phyloP scores from a whole-genome alignment of 2,888 invertebrate genomes.

The Callyntrura guangdongensis region DNA sequence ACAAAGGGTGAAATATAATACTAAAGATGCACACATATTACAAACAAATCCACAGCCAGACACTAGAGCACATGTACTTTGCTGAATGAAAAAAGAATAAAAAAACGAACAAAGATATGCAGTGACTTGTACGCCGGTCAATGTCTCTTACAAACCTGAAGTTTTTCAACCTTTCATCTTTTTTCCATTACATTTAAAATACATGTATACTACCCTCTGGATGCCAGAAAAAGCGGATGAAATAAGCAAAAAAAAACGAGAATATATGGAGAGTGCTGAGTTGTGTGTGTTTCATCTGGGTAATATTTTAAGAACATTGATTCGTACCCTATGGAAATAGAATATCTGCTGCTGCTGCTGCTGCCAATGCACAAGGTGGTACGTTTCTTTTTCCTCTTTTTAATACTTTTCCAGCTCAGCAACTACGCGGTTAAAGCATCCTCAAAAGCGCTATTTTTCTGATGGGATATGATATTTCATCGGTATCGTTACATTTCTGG shows the following conservation, averaged over 20 bases:
- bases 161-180: constrained; percentile 16
- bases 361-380: constrained; percentile 22
- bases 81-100: constrained; percentile 14
- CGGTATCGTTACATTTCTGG: constrained; percentile 56
- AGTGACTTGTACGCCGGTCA: background rate
- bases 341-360: constrained; percentile 22
- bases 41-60: background rate
- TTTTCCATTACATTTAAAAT: constrained; percentile 9
- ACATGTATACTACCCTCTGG: background rate
- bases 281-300: background rate
- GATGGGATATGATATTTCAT: constrained; percentile 66
- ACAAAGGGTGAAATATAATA: background rate
- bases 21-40: background rate
- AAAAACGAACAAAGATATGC: background rate
- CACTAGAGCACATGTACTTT: constrained; percentile 45
- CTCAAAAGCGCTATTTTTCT: constrained; percentile 56
- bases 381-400: background rate
- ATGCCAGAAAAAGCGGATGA: constrained; percentile 5
- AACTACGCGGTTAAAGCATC: constrained; percentile 36
- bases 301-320: constrained; percentile 29
- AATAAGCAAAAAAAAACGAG: constrained; percentile 40
- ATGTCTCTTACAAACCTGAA: constrained; percentile 24
- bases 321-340: constrained; percentile 54
- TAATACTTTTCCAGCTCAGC: background rate
- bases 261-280: background rate